Evolutionary conservation across 2,888 invertebrate species (phyloP), one percentile per base, ranked within the genome.

Genomic region (Lordiphosa fenestrarum): DNA sequence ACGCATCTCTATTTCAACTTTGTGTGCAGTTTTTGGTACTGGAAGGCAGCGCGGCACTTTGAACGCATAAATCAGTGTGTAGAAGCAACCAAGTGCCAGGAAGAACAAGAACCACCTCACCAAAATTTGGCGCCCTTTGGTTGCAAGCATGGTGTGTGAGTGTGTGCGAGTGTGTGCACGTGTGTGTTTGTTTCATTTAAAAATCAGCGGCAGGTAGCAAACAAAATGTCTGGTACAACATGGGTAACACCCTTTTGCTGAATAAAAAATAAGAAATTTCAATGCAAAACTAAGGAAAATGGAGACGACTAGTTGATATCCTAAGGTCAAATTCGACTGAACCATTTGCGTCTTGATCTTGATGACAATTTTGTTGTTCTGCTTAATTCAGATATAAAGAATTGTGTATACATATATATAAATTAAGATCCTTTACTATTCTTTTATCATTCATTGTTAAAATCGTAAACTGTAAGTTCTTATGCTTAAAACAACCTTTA

Each of bases 51-150:
- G 66, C 42, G 65, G 69, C 78, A 73, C 64, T 69, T 59, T 51
- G 40, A 68, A 52, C 64, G 74, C 84, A 78, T 78, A 78, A 78
- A 78, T 78, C 78, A 78, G 78, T 63, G 69, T 71, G 71, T 63
- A 73, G 65, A 53, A 66, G 60, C 63, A 50, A 36, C 60, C 78
- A 66, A 70, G 72, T 75, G 60, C 66, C 69, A 63, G 69, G 71
- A 49, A 30, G 30, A 30, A 30, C 30, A 49, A 10, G 30, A 30
- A 30, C 30, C 10, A 30, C 30, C 30, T 3, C 30, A 7, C 36
- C 15, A 30, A 30, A 30, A 30, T 33, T n/a, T 6, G 12, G 41
- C 47, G 13, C 6, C 21, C 35, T 25, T 21, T 15, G 7, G 23
- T 19, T 15, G 10, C 15, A 1, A 36, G 12, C 23, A 50, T 35